Conservation (phyloP, 2,113 vertebrate species). For the Oenanthe oenanthe region DNA sequence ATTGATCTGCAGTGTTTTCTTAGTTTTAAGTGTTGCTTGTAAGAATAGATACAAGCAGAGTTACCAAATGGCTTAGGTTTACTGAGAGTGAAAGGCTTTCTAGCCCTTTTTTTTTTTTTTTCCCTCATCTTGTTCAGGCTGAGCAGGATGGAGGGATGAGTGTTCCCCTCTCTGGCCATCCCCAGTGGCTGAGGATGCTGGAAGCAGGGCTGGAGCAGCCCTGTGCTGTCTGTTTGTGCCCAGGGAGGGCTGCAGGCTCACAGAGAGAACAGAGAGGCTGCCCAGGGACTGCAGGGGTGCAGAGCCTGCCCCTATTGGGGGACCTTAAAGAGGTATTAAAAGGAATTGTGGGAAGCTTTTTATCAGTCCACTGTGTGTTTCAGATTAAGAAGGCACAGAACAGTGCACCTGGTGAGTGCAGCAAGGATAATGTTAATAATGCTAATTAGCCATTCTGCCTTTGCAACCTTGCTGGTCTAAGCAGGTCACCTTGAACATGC, state of each 20-base stretch:
- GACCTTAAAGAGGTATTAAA: neutral
- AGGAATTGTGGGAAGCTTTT: neutral
- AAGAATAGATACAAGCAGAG: neutral
- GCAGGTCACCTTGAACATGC: conserved; percentile 22
- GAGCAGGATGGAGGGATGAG: neutral
- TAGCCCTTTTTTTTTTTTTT: neutral
- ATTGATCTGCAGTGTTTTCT: neutral
- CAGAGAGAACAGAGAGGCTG: neutral
- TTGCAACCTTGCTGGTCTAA: neutral
- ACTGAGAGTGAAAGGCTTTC: neutral
- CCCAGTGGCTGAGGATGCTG: neutral
- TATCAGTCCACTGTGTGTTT: neutral
- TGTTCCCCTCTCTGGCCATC: neutral
- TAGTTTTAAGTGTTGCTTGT: neutral
- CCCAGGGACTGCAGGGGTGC: accelerated
- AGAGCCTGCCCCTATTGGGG: neutral
- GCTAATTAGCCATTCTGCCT: neutral
- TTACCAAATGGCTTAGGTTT: neutral
- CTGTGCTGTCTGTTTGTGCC: accelerated
- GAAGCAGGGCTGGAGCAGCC: neutral
- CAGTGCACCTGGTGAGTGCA: neutral
- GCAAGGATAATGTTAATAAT: neutral
- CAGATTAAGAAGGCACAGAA: neutral
- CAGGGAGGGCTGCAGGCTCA: neutral
- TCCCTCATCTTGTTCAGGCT: neutral